Percentiles rank a stretch among this genome's conserved stretches.
Conservation (phyloP, 2,113 vertebrate species). For the Petrocephalus zakoni region DNA sequence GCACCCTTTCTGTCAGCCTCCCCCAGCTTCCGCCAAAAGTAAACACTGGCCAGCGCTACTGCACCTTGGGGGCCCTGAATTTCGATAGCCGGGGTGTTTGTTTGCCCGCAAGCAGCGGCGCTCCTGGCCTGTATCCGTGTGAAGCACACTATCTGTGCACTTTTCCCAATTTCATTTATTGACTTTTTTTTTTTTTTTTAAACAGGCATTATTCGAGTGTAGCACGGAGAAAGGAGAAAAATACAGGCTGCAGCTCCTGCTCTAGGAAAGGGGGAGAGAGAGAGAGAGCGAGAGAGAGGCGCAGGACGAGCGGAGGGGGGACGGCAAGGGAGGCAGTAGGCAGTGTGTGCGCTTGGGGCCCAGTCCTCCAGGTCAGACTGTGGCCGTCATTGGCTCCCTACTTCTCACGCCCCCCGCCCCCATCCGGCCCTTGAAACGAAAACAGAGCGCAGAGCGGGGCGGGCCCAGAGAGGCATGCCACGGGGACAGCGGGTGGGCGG, state of each 20-base stretch:
- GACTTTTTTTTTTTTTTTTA: background rate
- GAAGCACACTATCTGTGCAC: background rate
- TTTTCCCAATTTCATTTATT: background rate
- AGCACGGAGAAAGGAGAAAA: background rate
- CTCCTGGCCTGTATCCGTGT: background rate
- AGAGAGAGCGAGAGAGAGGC: background rate
- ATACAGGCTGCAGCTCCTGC: background rate
- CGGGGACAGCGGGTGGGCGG: background rate
- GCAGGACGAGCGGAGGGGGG: background rate
- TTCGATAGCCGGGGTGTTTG: background rate
- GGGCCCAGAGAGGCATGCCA: background rate
- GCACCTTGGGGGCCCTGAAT: background rate
- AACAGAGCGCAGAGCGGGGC: conserved; percentile 21
- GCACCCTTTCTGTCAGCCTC: background rate
- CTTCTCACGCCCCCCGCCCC: conserved; percentile 34
- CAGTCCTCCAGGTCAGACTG: conserved; percentile 42
- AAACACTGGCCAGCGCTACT: background rate
- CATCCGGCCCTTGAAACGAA: conserved; percentile 24
- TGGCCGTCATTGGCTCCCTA: conserved; percentile 38
- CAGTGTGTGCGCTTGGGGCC: conserved; percentile 27
- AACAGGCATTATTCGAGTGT: background rate
- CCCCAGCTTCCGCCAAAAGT: background rate
- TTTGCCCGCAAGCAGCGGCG: background rate
- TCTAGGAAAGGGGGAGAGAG: background rate
- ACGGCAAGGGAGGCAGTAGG: background rate